Evolutionary conservation across 2,888 invertebrate species (phyloP), one percentile per base, ranked within the genome.

Genomic region (Pseudoips prasinana): DNA sequence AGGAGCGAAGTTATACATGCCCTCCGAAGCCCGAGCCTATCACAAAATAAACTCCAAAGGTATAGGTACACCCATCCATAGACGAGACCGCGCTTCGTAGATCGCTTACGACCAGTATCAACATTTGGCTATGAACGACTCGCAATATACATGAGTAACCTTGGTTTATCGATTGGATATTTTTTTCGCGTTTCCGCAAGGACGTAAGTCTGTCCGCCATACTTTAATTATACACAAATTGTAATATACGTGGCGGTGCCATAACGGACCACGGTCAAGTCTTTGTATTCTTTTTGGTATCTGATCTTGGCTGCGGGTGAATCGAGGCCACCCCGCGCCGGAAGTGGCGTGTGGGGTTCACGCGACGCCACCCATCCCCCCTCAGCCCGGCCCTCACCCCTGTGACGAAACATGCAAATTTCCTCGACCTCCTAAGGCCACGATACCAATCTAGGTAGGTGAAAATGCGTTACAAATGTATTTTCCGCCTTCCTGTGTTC

Each of bases 351-450:
- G 75, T 64, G 68, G 64, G 51, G 60, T 68, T 70, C 84, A 83
- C 84, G 82, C 83, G 82, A 83, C 71, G 59, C 35, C 53, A 37
- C 32, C 37, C 29, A 33, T 33, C 29, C 33, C 26, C 38, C 25
- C 22, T 29, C 24, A 25, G n/a, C 43, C 22, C n/a, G 6, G 26
- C 30, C 28, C 31, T 22, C 35, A 58, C 48, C 57, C 46, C 60
- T 67, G 69, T 79, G 79, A 73, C 76, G 80, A 78, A 74, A 76
- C 81, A 81, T 81, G 81, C 80, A 80, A 80, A 81, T 81, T 78
- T 70, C 56, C 58, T 53, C 63, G 64, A 73, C 71, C 67, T 71
- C 69, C 60, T 69, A 62, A 66, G 60, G 61, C 67, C 55, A 58
- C 63, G 62, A 69, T 67, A 67, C 41, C 33, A 41, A 68, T 73